Conservation (phyloP, 92 coral and sea anemone genomes). For the Nematostella vectensis region DNA sequence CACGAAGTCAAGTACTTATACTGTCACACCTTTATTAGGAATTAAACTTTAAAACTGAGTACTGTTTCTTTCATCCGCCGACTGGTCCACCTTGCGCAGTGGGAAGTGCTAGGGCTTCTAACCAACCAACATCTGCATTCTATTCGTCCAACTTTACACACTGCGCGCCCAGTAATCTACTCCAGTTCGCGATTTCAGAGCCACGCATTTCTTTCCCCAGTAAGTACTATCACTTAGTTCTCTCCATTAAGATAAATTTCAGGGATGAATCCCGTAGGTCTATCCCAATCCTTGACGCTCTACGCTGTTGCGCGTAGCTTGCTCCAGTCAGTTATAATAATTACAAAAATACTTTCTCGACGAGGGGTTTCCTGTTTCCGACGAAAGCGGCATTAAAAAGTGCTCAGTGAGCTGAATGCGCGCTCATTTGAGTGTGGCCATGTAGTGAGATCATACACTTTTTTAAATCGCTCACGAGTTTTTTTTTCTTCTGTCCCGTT, state of each 20-base stretch:
- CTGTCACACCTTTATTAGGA: neutral
- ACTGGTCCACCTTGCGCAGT: constrained; percentile 8
- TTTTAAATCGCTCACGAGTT: too few species aligned
- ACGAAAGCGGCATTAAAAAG: constrained; percentile 20
- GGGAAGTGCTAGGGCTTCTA: neutral
- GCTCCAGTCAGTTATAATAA: constrained; percentile 1
- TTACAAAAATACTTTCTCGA: constrained; percentile 9
- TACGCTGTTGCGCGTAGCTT: neutral
- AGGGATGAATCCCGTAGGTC: too few species aligned
- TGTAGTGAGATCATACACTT: constrained; percentile 17
- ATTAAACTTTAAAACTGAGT: neutral
- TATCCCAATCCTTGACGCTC: neutral
- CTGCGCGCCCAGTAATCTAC: neutral
- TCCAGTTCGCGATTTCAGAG: constrained; percentile 8
- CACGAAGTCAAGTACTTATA: neutral
- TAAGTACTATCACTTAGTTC: too few species aligned
- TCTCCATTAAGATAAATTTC: too few species aligned
- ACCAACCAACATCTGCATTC: constrained; percentile 17
- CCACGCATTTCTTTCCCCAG: constrained; percentile 16
- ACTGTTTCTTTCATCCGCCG: neutral
- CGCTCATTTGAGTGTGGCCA: constrained; percentile 15
- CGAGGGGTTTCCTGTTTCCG: constrained; percentile 31
- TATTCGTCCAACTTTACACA: constrained; percentile 1
- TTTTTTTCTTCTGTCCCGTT: too few species aligned
- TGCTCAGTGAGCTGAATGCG: constrained; percentile 19